Conservation (phyloP, 2,888 invertebrate genomes). For the Heliconius erato region DNA sequence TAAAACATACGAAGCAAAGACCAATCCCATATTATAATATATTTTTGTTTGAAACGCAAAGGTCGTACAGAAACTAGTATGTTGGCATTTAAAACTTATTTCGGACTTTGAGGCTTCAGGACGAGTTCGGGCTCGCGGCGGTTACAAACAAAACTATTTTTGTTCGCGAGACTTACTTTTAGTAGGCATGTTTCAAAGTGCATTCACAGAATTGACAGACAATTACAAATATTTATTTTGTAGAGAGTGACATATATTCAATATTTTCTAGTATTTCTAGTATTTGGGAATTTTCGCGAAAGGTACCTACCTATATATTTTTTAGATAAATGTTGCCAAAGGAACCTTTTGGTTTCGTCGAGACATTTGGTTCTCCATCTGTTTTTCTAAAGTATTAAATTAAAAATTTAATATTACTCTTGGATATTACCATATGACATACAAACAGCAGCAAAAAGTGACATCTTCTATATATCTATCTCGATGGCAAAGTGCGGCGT, state of each 20-base stretch:
- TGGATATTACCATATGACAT: no score
- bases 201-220: background rate
- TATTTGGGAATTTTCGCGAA: no score
- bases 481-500: no score
- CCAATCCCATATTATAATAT: constrained; percentile 14
- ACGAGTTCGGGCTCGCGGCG: constrained; percentile 18
- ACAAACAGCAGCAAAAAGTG: no score
- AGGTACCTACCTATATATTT: no score
- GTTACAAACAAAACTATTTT: background rate
- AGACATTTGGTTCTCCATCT: background rate
- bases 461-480: no score
- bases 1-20: constrained; percentile 19
- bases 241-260: no score
- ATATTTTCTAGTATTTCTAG: no score
- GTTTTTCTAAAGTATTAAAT: no score
- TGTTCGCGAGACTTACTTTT: background rate
- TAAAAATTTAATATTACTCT: no score
- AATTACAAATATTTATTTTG: background rate
- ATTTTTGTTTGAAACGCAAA: constrained; percentile 36
- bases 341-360: no score
- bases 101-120: constrained; percentile 32
- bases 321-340: no score
- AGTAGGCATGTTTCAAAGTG: background rate
- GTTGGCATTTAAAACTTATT: constrained; percentile 41
- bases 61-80: constrained; percentile 36